phyloP scores from a whole-genome alignment of 2,113 vertebrate genomes.

The Corynorhinus townsendii region DNA sequence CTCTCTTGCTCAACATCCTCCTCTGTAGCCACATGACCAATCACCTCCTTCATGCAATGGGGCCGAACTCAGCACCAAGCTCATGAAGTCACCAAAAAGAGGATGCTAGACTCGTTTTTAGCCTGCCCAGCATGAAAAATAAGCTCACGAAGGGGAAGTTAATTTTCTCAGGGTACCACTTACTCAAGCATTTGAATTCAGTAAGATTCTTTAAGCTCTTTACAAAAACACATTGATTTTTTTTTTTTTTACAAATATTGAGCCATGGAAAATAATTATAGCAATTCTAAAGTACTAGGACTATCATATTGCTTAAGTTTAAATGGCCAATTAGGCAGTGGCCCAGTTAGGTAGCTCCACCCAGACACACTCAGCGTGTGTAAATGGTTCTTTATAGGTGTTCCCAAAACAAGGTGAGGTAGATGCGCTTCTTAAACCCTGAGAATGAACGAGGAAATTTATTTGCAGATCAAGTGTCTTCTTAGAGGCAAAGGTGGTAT shows the following conservation, averaged over 20 bases:
- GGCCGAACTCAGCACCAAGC: rapidly evolving
- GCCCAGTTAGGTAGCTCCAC: background rate
- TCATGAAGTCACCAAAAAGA: background rate
- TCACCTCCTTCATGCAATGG: background rate
- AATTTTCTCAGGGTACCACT: background rate
- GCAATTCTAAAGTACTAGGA: background rate
- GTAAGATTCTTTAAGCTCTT: slow-evolving; percentile 26
- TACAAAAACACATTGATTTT: slow-evolving; percentile 18
- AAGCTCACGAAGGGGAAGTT: background rate
- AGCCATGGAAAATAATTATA: slow-evolving; percentile 46
- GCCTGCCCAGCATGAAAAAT: background rate
- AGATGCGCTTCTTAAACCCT: background rate
- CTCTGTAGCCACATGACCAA: background rate
- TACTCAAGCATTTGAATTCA: background rate
- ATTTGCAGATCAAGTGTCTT: background rate
- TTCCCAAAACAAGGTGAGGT: background rate
- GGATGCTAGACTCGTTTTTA: background rate
- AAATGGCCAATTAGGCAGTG: background rate
- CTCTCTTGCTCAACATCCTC: background rate
- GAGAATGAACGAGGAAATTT: background rate
- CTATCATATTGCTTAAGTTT: background rate
- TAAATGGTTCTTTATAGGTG: background rate
- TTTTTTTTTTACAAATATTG: background rate
- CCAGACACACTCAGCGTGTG: background rate
- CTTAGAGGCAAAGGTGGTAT: background rate